These are phyloP conservation scores for Onychomys torridus DNA, from an alignment of 2,797 vertebrate genomes.

Conservation along the genomic window DNA sequence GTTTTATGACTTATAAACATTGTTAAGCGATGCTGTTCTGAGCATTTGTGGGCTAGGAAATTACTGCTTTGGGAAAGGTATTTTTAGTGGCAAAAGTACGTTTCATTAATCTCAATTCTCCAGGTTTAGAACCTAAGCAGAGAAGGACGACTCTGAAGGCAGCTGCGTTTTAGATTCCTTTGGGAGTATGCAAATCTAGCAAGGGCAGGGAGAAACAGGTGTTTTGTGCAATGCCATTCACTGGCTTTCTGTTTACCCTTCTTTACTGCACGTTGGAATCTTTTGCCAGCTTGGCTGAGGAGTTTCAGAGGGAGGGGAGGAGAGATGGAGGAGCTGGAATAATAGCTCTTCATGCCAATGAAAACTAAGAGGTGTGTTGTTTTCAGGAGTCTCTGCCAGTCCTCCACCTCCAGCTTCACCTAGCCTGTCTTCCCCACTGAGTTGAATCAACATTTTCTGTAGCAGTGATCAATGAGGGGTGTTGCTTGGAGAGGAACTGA, in stretches of 20 bases:
- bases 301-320: neutral
- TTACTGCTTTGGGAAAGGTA: constrained; percentile 62
- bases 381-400: constrained; percentile 45
- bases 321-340: neutral
- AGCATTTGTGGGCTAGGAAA: constrained; percentile 60
- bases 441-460: constrained; percentile 73
- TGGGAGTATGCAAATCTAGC: neutral
- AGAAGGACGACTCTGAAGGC: neutral
- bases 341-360: neutral
- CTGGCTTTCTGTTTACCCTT: constrained; percentile 16
- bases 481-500: constrained; percentile 16
- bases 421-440: constrained; percentile 38
- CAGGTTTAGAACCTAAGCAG: constrained; percentile 69
- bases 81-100: constrained; percentile 60
- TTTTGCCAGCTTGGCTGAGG: constrained; percentile 19
- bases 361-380: constrained; percentile 28
- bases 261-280: constrained; percentile 53
- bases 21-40: constrained; percentile 74
- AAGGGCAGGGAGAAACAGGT: neutral
- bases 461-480: constrained; percentile 47
- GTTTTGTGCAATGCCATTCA: neutral
- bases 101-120: constrained; percentile 76
- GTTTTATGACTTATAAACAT: constrained; percentile 82
- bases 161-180: constrained; percentile 57
- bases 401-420: neutral